Evolutionary conservation across 2,113 vertebrate species (phyloP), one percentile per base, ranked within the genome.

Genomic region (Neoarius graeffei): DNA sequence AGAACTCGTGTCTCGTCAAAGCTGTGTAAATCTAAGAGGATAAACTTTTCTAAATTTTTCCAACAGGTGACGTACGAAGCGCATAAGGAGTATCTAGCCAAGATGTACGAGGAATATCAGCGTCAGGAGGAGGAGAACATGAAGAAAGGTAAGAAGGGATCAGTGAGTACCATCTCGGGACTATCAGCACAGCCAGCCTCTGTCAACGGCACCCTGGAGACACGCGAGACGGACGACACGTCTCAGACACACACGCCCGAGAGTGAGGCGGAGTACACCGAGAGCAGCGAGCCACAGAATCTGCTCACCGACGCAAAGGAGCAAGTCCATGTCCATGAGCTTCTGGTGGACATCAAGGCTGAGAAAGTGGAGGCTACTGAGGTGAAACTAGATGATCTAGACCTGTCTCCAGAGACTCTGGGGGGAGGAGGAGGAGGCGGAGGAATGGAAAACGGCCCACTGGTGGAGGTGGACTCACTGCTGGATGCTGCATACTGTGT

Each of bases 51-150:
- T 0, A 13, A 23, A 42, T 42, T 73, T 20, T 54, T 76, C 64
- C 17, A 81, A 88, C 87, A 99, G 99, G 99, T 99, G 89, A 99
- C 99, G 7, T 99, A 99, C 17, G 98, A 99, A 91, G 99, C 99
- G 84, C 99, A 99, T 89, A 99, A 99, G 91, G 99, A 99, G 91
- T 99, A 99, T 91, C 92, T 99, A 76, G 99, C 99, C 66, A 99
- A 99, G 94, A 99, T 99, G 99, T 99, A 99, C 8, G 99, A 99
- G 90, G 99, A 99, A 66, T 99, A 99, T 94, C 98, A 99, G 93
- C 96, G 98, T 11, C 98, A 99, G 92, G 98, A 99, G 88, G 98
- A 99, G 84, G 98, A 99, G 90, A 99, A 99, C 91, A 99, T 99
- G 90, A 99, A 99, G 91, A 99, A 98, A 89, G 98, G 98, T 1